Conservation (phyloP, 2,113 vertebrate genomes). For the Brachyhypopomus gauderio region DNA sequence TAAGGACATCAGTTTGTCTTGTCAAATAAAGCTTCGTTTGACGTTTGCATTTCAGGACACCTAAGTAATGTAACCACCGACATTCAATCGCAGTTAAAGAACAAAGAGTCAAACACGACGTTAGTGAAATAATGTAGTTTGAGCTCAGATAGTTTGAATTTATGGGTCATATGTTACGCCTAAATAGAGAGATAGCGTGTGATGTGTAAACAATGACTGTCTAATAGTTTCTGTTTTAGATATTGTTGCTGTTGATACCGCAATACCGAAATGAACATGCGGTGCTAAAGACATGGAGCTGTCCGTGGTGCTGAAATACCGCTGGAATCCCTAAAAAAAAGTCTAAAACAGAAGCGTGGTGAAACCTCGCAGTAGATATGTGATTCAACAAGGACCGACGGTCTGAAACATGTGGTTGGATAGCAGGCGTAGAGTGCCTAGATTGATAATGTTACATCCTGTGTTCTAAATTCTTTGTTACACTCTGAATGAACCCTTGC, state of each 20-base stretch:
- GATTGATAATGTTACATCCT: no score
- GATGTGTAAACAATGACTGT: background rate
- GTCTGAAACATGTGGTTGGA: no score
- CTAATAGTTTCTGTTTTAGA: background rate
- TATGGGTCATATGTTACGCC: background rate
- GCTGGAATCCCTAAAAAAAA: conserved; percentile 5
- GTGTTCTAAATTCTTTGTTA: no score
- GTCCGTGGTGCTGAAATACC: conserved; percentile 51
- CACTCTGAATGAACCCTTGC: no score
- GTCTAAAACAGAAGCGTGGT: background rate
- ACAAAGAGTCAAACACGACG: background rate
- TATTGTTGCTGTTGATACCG: background rate
- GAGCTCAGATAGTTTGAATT: background rate
- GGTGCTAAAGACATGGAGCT: conserved; percentile 11
- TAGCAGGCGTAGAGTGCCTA: background rate
- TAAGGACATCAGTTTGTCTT: no score
- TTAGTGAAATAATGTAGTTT: background rate
- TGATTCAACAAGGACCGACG: no score
- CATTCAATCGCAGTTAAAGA: background rate
- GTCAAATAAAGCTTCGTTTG: no score
- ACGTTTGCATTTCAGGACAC: no score
- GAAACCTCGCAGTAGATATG: no score
- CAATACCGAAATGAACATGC: background rate
- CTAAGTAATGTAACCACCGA: background rate
- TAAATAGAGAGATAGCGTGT: background rate